These are phyloP conservation scores for Kryptopterus vitreolus DNA, from an alignment of 2,797 vertebrate genomes.

Conservation along the genomic window DNA sequence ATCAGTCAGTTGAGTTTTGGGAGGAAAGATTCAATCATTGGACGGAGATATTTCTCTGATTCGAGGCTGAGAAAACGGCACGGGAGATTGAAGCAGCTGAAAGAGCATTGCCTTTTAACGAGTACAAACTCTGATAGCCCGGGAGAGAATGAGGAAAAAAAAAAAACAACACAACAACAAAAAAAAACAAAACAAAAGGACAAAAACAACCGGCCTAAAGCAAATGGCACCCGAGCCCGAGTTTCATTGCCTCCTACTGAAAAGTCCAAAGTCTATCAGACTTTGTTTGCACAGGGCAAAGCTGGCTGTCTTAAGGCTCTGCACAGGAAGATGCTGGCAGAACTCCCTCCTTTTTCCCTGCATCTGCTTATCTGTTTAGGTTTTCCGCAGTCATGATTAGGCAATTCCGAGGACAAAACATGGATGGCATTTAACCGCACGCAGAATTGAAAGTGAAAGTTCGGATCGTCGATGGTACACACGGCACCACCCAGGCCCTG, in stretches of 20 bases:
- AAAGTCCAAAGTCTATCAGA: constrained; percentile 53
- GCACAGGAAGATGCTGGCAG: not conserved
- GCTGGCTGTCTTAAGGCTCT: constrained; percentile 28
- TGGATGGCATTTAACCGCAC: not conserved
- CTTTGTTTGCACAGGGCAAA: constrained; percentile 46
- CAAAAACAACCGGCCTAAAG: constrained; percentile 20
- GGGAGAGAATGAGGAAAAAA: not conserved
- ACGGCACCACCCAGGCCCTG: not conserved
- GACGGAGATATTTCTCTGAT: constrained; percentile 13
- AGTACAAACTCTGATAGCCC: not conserved
- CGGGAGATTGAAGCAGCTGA: constrained; percentile 24
- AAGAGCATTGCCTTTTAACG: constrained; percentile 38
- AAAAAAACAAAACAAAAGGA: not conserved
- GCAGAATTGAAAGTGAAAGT: constrained; percentile 10
- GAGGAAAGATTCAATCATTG: not conserved
- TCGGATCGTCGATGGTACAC: not conserved
- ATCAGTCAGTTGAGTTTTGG: not conserved
- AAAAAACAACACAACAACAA: not conserved
- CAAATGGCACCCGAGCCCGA: constrained; percentile 6
- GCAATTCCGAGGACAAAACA: not conserved
- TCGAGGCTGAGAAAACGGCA: not conserved
- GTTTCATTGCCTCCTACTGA: constrained; percentile 42
- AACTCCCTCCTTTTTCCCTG: not conserved
- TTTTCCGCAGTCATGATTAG: not conserved
- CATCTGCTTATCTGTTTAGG: not conserved